Conservation (phyloP, 2,113 vertebrate species). For the Poecilia latipinna region DNA sequence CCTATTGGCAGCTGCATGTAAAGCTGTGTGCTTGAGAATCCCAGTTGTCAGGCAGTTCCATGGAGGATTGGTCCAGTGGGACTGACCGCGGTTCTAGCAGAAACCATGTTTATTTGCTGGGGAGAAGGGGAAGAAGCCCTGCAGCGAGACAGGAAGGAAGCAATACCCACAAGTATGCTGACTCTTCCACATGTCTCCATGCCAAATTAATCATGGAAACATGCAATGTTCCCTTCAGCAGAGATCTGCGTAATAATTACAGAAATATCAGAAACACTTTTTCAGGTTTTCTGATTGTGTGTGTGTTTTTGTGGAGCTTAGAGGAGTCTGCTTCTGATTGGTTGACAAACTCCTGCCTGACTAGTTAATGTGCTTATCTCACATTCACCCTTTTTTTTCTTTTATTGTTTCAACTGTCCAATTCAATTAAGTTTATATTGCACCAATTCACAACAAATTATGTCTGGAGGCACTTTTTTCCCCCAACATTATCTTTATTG, state of each 20-base stretch:
- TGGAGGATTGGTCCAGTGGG: conserved; percentile 39
- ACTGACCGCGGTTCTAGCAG: conserved; percentile 33
- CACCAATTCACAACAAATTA: too few relatives aligned
- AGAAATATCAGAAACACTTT: background rate
- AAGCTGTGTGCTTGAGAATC: background rate
- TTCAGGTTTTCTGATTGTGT: background rate
- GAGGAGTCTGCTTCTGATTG: too few relatives aligned
- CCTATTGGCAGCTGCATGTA: background rate
- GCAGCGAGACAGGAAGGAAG: conserved; percentile 42
- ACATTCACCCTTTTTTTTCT: too few relatives aligned
- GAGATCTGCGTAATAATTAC: background rate
- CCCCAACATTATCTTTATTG: too few relatives aligned
- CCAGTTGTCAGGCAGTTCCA: conserved; percentile 21
- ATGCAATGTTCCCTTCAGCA: background rate
- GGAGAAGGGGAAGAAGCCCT: conserved; percentile 45
- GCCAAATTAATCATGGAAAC: background rate
- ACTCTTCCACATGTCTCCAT: background rate
- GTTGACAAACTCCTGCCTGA: too few relatives aligned
- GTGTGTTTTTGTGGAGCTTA: background rate
- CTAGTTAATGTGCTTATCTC: too few relatives aligned
- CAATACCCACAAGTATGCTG: conserved; percentile 6
- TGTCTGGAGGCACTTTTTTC: too few relatives aligned
- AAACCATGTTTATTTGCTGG: conserved; percentile 49
- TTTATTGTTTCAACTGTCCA: too few relatives aligned
- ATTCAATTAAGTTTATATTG: too few relatives aligned